These are phyloP conservation scores for Cybosia mesomella DNA, from an alignment of 2,888 invertebrate species.

Conservation along the genomic window DNA sequence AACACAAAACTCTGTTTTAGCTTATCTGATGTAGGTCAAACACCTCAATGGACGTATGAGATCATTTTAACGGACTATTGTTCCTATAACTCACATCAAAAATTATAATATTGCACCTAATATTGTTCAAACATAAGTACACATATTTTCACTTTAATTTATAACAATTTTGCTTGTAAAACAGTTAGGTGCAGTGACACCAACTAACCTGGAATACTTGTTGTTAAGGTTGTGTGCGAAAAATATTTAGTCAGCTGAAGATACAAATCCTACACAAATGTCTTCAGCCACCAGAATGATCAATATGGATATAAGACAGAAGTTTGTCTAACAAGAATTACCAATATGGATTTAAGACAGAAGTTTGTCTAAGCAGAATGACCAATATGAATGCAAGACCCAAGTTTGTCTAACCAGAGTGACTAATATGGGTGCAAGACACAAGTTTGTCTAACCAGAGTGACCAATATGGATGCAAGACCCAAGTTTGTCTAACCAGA, in stretches of 20 bases:
- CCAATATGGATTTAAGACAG: too few relatives aligned
- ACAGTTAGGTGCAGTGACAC: conserved; percentile 3
- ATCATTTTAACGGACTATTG: conserved; percentile 60
- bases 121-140: conserved; percentile 27
- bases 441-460: background rate
- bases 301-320: too few relatives aligned
- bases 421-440: background rate
- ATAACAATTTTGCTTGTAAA: conserved; percentile 28
- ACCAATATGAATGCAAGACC: too few relatives aligned
- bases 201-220: background rate
- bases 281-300: too few relatives aligned
- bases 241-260: background rate
- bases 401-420: too few relatives aligned
- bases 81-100: conserved; percentile 44
- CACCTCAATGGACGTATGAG: conserved; percentile 55
- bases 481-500: background rate
- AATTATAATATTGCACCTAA: conserved; percentile 43
- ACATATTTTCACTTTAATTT: conserved; percentile 26
- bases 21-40: conserved; percentile 57
- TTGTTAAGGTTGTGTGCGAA: background rate
- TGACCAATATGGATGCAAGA: background rate
- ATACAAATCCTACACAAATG: too few relatives aligned
- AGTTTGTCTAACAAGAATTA: too few relatives aligned
- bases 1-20: conserved; percentile 51
- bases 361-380: too few relatives aligned